Evolutionary conservation across 2,888 invertebrate species (phyloP).

Genomic region (Crossocerus cetratus): DNA sequence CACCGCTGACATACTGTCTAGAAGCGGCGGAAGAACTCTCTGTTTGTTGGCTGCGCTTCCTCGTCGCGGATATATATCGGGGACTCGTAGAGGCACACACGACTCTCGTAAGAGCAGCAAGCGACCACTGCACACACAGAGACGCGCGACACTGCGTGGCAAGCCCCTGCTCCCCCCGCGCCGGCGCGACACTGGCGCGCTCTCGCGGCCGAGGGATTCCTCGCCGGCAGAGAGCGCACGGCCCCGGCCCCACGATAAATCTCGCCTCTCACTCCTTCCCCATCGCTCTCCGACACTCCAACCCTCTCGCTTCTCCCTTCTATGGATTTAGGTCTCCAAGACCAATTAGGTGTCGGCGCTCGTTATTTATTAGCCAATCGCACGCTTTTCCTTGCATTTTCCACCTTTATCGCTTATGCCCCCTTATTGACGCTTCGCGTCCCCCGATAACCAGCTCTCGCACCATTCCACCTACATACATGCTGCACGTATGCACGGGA

Average conservation of each 20-base stretch:
- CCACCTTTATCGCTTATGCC: not conserved
- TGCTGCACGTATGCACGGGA: not conserved
- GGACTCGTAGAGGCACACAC: no score
- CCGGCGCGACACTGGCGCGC: slow-evolving; percentile 37
- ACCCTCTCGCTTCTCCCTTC: slow-evolving; percentile 17
- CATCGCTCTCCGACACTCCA: not conserved
- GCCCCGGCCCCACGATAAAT: slow-evolving; percentile 39
- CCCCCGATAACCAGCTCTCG: not conserved
- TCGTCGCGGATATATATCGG: no score
- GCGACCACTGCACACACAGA: slow-evolving; percentile 1
- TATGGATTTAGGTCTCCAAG: slow-evolving; percentile 40
- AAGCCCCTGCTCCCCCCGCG: not conserved
- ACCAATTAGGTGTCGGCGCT: slow-evolving; percentile 8
- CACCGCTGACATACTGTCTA: no score
- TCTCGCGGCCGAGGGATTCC: slow-evolving; percentile 53
- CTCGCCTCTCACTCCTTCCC: slow-evolving; percentile 6
- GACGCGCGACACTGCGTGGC: slow-evolving; percentile 1
- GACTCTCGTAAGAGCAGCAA: no score
- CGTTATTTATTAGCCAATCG: slow-evolving; percentile 4
- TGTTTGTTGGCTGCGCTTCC: no score
- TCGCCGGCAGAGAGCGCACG: slow-evolving; percentile 59
- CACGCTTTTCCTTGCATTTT: not conserved
- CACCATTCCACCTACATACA: not conserved
- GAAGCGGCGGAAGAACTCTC: no score
- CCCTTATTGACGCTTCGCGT: no score